Conservation (phyloP, 1,140 invertebrate species). For the Chlorops oryzae region DNA sequence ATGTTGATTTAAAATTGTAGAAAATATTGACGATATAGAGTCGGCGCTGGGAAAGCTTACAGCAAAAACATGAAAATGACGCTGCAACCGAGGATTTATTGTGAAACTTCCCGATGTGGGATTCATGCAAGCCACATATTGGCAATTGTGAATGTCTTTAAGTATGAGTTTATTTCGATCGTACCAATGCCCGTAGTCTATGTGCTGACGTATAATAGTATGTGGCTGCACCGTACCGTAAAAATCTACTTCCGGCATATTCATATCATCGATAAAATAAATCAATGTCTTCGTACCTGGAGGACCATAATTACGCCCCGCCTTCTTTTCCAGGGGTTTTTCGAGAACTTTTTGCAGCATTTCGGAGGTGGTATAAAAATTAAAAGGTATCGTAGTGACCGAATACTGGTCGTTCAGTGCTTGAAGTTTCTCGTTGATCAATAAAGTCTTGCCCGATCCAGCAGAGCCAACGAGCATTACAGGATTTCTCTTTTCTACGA, state of each 20-base stretch:
- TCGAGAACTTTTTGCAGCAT: conserved; percentile 94
- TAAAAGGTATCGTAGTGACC: conserved; percentile 88
- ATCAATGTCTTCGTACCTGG: conserved; percentile 90
- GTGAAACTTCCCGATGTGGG: conserved; percentile 95
- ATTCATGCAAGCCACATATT: conserved; percentile 97
- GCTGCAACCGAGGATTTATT: conserved; percentile 86
- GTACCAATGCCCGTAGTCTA: conserved; percentile 95
- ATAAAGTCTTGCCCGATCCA: conserved; percentile 84
- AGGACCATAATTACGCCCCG: conserved; percentile 90
- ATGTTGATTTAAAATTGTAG: conserved; percentile 81
- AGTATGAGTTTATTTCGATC: conserved; percentile 83
- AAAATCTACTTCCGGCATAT: conserved; percentile 93
- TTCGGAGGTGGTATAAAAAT: conserved; percentile 94
- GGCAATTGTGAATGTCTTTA: conserved; percentile 95
- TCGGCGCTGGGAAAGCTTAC: conserved; percentile 85
- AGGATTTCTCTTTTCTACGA: conserved; percentile 82
- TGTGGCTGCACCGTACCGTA: conserved; percentile 96
- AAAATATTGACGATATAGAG: conserved; percentile 82
- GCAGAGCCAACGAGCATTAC: conserved; percentile 91
- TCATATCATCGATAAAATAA: conserved; percentile 97
- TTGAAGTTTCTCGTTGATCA: conserved; percentile 78
- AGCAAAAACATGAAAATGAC: conserved; percentile 92
- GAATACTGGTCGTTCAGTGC: conserved; percentile 79
- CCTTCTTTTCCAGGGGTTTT: conserved; percentile 95
- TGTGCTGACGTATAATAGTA: conserved; percentile 88